Evolutionary conservation across 1,140 invertebrate species (phyloP).

Genomic region (Phortica variegata): DNA sequence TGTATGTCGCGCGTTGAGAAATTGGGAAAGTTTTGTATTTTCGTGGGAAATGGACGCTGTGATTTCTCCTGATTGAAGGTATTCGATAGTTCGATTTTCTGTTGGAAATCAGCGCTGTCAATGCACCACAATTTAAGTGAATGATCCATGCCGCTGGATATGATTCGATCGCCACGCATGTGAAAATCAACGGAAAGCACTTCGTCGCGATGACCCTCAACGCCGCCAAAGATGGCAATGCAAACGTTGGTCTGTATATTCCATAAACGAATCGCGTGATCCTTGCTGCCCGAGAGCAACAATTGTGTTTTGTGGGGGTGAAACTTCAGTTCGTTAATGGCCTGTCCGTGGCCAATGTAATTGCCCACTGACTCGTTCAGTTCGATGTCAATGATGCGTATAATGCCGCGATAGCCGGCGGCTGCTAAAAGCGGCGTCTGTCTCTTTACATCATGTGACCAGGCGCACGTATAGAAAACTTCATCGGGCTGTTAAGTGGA

Average conservation of each 20-base stretch:
- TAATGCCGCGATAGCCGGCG: slow-evolving; percentile 86
- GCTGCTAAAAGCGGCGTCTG: slow-evolving; percentile 84
- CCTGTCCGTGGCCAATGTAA: slow-evolving; percentile 84
- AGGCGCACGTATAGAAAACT: slow-evolving; percentile 95
- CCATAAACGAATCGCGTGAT: slow-evolving; percentile 92
- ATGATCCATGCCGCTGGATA: slow-evolving; percentile 98
- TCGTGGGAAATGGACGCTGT: slow-evolving; percentile 80
- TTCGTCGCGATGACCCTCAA: slow-evolving; percentile 96
- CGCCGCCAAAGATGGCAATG: slow-evolving; percentile 94
- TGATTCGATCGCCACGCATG: slow-evolving; percentile 81
- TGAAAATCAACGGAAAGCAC: slow-evolving; percentile 95
- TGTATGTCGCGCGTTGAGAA: slow-evolving; percentile 97
- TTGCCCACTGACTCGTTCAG: slow-evolving; percentile 84
- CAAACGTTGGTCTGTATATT: slow-evolving; percentile 94
- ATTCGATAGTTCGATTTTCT: slow-evolving; percentile 85
- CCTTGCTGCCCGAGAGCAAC: slow-evolving; percentile 90
- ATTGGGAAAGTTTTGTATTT: slow-evolving; percentile 93
- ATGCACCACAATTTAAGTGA: slow-evolving; percentile 92
- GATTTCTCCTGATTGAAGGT: slow-evolving; percentile 74
- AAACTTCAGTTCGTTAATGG: slow-evolving; percentile 93
- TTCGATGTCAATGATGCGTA: slow-evolving; percentile 83
- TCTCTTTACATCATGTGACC: slow-evolving; percentile 85
- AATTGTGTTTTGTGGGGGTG: slow-evolving; percentile 88
- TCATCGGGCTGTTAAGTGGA: slow-evolving; percentile 69
- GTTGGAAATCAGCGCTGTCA: slow-evolving; percentile 80